Percentiles rank a stretch among this genome's conserved stretches.
Conservation (phyloP, 2,888 invertebrate species). For the Hirtodrosophila trivittata region DNA sequence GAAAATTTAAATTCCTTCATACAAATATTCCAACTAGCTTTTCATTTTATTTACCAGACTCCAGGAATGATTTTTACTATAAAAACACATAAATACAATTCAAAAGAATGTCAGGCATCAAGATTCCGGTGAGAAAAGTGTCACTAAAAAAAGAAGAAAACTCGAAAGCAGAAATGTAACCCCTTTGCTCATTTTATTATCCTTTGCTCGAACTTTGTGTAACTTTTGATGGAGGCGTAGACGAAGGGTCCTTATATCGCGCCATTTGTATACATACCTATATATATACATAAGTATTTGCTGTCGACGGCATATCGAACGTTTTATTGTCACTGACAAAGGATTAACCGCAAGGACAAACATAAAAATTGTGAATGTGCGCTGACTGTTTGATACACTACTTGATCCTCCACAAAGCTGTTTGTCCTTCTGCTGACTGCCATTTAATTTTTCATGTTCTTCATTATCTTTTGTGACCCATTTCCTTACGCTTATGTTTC, state of each 20-base stretch:
- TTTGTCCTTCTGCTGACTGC: no score
- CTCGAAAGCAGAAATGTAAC: no score
- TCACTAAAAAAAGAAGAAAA: no score
- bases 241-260: slow-evolving; percentile 9
- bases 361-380: slow-evolving; percentile 12
- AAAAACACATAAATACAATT: no score
- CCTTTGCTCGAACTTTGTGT: slow-evolving; percentile 6
- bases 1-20: no score
- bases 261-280: slow-evolving; percentile 39
- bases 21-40: no score
- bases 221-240: slow-evolving; percentile 17
- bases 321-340: slow-evolving; percentile 39
- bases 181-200: slow-evolving; percentile 13
- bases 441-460: slow-evolving; percentile 59
- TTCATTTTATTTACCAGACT: no score
- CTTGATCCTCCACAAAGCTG: slow-evolving; percentile 15
- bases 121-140: no score
- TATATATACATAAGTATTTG: slow-evolving; percentile 33
- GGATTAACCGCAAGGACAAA: slow-evolving; percentile 38
- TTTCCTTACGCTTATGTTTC: slow-evolving; percentile 13
- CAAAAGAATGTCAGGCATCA: no score
- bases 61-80: no score
- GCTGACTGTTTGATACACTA: slow-evolving; percentile 5
- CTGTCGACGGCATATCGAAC: slow-evolving; percentile 37
- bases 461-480: no score